phyloP scores from a whole-genome alignment of 2,797 vertebrate genomes.

The Parauchenoglanis ngamensis region DNA sequence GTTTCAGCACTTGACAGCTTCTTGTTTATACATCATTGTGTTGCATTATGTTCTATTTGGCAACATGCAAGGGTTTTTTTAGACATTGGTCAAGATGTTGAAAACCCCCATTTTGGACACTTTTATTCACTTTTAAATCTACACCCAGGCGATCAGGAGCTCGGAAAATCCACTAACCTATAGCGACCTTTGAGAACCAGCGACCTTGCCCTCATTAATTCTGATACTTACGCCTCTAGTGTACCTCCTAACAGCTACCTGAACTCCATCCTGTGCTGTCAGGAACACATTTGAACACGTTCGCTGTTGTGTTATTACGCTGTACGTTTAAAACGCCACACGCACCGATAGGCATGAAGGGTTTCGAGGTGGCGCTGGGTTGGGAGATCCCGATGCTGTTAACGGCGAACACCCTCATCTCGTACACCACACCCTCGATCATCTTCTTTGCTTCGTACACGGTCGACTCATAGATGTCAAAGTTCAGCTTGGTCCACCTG shows the following conservation, averaged over 20 bases:
- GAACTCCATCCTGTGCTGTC: not conserved
- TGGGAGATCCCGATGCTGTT: conserved; percentile 86
- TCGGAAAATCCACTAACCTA: too few relatives aligned
- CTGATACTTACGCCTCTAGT: not conserved
- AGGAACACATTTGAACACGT: not conserved
- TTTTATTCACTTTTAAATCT: too few relatives aligned
- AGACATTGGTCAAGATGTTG: not conserved
- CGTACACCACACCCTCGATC: conserved; percentile 88
- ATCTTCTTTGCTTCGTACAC: conserved; percentile 85
- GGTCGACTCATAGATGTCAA: conserved; percentile 79
- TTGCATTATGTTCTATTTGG: not conserved
- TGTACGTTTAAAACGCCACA: conserved; percentile 42
- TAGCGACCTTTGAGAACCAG: not conserved
- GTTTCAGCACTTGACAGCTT: not conserved
- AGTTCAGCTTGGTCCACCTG: conserved; percentile 90
- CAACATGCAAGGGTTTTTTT: not conserved
- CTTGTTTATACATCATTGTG: not conserved
- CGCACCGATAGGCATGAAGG: conserved; percentile 93
- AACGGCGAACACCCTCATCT: conserved; percentile 89
- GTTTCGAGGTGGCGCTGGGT: conserved; percentile 81
- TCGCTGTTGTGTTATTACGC: not conserved
- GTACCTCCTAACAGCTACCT: not conserved
- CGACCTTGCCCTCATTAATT: not conserved
- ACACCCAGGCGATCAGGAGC: too few relatives aligned
- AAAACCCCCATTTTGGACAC: too few relatives aligned